Evolutionary conservation across 1,140 invertebrate genomes (phyloP).

Genomic region (Drosophila dunni): DNA sequence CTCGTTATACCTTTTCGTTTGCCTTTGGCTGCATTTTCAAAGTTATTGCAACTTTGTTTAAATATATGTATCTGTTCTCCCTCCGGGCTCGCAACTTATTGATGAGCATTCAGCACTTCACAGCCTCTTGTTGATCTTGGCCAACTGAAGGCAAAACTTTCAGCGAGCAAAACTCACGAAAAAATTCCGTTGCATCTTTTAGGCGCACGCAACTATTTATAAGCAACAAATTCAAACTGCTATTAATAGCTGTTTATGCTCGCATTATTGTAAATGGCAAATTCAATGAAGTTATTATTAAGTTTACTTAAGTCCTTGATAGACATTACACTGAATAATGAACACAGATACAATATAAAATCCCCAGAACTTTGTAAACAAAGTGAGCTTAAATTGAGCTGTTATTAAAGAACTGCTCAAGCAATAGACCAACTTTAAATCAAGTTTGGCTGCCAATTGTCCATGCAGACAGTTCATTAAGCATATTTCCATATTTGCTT

Average conservation of each 20-base stretch:
- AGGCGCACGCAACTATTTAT: conserved; percentile 20
- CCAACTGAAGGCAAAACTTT: conserved; percentile 13
- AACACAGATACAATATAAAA: too few species aligned
- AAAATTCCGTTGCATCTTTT: conserved; percentile 35
- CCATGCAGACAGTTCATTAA: conserved; percentile 46
- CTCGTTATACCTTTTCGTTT: conserved; percentile 63
- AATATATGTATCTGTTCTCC: conserved; percentile 32
- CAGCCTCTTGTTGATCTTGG: background rate
- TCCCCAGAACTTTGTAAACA: background rate
- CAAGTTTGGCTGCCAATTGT: background rate
- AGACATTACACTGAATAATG: too few species aligned
- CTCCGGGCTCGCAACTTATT: conserved; percentile 46
- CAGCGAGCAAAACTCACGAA: conserved; percentile 1
- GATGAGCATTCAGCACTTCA: conserved; percentile 53
- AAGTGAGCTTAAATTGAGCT: background rate
- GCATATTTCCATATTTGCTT: conserved; percentile 50
- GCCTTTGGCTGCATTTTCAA: conserved; percentile 45
- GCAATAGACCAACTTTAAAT: conserved; percentile 2
- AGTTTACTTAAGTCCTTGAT: background rate
- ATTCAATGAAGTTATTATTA: background rate
- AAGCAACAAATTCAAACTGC: conserved; percentile 1
- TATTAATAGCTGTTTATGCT: background rate
- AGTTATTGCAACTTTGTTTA: conserved; percentile 78
- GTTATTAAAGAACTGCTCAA: background rate
- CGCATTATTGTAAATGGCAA: background rate